phyloP scores from a whole-genome alignment of 2,797 vertebrate genomes.

The Apogon hyalosoma region DNA sequence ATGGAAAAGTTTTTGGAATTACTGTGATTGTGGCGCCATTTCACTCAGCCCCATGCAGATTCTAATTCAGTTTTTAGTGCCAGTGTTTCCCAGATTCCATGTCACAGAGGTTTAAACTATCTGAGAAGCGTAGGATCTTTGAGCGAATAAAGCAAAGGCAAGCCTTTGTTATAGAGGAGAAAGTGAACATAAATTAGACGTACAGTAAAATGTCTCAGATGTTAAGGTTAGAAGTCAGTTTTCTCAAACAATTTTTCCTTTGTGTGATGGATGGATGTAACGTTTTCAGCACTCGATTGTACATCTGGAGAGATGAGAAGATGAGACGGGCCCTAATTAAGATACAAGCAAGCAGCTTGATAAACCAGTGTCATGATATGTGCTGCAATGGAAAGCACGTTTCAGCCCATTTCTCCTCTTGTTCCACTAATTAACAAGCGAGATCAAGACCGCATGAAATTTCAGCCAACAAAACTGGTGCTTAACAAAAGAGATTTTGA shows the following conservation, averaged over 20 bases:
- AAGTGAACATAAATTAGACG: conserved; percentile 12
- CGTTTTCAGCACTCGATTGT: conserved; percentile 16
- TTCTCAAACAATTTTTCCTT: conserved; percentile 17
- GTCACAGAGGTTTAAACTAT: no score
- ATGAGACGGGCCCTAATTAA: conserved; percentile 83
- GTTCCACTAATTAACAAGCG: conserved; percentile 90
- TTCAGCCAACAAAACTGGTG: conserved; percentile 80
- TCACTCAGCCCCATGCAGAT: no score
- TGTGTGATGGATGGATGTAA: conserved; percentile 38
- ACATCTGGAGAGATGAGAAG: conserved; percentile 39
- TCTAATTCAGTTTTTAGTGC: no score
- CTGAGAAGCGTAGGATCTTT: no score
- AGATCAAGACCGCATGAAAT: conserved; percentile 90
- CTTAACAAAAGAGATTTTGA: conserved; percentile 84
- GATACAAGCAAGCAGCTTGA: conserved; percentile 86
- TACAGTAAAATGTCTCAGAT: conserved; percentile 16
- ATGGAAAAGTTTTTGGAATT: no score
- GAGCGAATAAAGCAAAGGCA: no score
- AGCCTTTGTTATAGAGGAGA: conserved; percentile 1
- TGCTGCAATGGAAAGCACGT: conserved; percentile 86
- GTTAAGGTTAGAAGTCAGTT: conserved; percentile 23
- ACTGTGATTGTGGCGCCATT: no score
- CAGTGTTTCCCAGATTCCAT: no score
- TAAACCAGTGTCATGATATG: conserved; percentile 87
- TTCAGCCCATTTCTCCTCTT: conserved; percentile 87